Percentiles rank a stretch among this genome's conserved stretches.
phyloP scores from a whole-genome alignment of 2,888 invertebrate species.

The Drosophila quasianomalipes region DNA sequence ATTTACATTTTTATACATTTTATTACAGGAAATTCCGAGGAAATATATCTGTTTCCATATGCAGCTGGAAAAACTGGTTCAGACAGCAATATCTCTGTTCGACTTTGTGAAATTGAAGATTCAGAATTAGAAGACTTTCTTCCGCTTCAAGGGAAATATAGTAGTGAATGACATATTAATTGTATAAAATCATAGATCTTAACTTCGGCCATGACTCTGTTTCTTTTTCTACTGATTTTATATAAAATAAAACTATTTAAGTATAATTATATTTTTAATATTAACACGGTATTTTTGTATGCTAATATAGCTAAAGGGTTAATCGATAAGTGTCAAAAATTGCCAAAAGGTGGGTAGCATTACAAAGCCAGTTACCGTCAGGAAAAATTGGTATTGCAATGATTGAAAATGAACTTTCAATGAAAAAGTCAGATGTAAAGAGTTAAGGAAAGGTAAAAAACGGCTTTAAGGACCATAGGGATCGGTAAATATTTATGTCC shows the following conservation, averaged over 20 bases:
- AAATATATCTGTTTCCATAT: conserved; percentile 85
- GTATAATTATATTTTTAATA: conserved; percentile 48
- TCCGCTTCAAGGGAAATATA: conserved; percentile 59
- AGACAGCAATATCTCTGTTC: conserved; percentile 94
- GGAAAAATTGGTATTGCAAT: not conserved
- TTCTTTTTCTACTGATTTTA: conserved; percentile 78
- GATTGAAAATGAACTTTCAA: not conserved
- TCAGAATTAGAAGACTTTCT: conserved; percentile 89
- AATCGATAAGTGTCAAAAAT: not conserved
- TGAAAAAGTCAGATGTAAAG: not conserved
- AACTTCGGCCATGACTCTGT: conserved; percentile 60
- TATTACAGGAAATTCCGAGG: conserved; percentile 87
- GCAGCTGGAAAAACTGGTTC: conserved; percentile 86
- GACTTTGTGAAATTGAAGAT: conserved; percentile 96
- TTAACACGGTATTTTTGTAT: conserved; percentile 43
- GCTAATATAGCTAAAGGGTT: not conserved
- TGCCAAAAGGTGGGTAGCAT: not conserved
- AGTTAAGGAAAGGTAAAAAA: not conserved
- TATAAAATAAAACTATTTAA: conserved; percentile 62
- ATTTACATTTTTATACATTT: not conserved
- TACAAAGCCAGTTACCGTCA: not conserved
- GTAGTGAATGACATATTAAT: conserved; percentile 69
- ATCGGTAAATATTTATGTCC: too few relatives aligned
- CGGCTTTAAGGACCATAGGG: not conserved
- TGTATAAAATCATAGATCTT: conserved; percentile 62